Base-by-base conservation (phyloP, 64 coral and sea anemone genomes). In the Hydrozoanthus tunicans region DNA sequence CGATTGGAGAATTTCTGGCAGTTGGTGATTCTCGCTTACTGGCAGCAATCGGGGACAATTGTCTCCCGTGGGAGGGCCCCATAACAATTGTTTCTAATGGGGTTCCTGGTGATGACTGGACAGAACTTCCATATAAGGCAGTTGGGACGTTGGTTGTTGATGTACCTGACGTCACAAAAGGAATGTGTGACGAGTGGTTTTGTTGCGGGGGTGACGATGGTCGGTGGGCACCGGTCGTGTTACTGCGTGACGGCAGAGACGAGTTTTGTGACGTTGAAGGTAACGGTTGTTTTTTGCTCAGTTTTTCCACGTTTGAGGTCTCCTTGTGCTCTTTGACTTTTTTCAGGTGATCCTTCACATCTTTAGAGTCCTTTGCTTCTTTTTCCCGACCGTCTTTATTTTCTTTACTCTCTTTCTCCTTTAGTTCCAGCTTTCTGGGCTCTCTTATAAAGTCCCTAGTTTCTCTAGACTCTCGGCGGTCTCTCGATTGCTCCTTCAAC, bases 11-110 rank as follows among this genome's bases (percentile, higher is more conserved):
- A 53, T 51, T 58, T 20, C 90, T 84, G n/a, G 95, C 81, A 5
- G 64, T 53, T 6, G 95, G 89, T 0, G 92, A 94, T 89, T 94
- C 90, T 77, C 75, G 65, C 7, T 86, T 90, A 69, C 89, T 94
- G 10, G 95, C 92, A 62, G 81, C 81, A 70, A 96, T 96, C 53
- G 95, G 95, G 6, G 95, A 96, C 77, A 96, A 81, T 43, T 96
- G 95, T 56, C 93, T 91, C 8, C 92, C 95, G 23, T 96, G 82
- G 6, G 92, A 78, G 61, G 61, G 79, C 56, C 78, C 85, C 53
- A 76, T 78, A 58, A 84, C 86, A 75, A 90, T 90, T 85, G 94
- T 93, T 51, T 96, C 94, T 62, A 90, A 78, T 4, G 86, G 86
- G 6, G 86, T 82, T 13, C 86, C 74, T 9, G 91, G 81, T 64